Evolutionary conservation across 2,888 invertebrate species (phyloP).

Genomic region (Mythimna pallens): DNA sequence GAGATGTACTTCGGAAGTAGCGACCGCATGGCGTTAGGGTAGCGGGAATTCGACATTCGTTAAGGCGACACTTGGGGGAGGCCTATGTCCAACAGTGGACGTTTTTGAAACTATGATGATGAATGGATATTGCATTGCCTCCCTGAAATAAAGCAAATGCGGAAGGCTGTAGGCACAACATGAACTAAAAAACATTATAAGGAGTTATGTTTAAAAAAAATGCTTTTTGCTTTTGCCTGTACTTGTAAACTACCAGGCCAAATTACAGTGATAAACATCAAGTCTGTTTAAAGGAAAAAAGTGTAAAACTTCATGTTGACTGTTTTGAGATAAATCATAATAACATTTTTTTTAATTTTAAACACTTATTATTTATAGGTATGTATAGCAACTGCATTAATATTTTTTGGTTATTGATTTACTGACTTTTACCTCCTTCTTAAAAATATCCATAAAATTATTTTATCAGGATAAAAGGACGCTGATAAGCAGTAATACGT

Average conservation of each 20-base stretch:
- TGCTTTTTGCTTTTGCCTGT: conserved; percentile 21
- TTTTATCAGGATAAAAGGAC: too few species aligned
- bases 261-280: conserved; percentile 49
- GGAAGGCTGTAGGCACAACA: not conserved
- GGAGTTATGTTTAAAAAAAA: not conserved
- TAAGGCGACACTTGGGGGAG: too few species aligned
- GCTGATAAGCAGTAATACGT: too few species aligned
- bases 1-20: too few species aligned
- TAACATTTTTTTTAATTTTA: not conserved
- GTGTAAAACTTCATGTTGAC: conserved; percentile 51
- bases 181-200: not conserved
- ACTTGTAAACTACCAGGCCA: conserved; percentile 6
- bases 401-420: not conserved
- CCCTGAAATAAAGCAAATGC: not conserved
- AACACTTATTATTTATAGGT: not conserved
- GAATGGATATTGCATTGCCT: not conserved
- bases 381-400: not conserved
- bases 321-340: conserved; percentile 37
- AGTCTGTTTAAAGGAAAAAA: conserved; percentile 45
- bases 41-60: too few species aligned
- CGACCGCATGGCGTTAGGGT: too few species aligned
- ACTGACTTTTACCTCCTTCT: not conserved
- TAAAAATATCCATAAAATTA: not conserved
- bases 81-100: too few species aligned
- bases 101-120: too few species aligned